Conservation (phyloP, 2,888 invertebrate genomes). For the Cryptops parisi region DNA sequence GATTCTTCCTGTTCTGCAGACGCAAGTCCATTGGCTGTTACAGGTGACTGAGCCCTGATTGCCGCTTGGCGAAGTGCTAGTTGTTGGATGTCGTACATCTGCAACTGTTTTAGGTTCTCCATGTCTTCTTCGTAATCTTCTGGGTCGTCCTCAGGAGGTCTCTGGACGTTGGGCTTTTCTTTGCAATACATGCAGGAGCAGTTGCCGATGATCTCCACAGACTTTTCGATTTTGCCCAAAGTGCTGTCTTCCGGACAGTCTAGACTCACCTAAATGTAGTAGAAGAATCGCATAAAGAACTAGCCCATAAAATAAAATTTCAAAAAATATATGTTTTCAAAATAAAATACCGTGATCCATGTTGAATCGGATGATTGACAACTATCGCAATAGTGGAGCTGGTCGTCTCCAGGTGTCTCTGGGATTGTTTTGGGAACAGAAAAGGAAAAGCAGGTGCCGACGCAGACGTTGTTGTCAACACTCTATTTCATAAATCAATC, state of each 20-base stretch:
- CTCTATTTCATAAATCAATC: no score
- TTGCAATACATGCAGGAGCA: conserved; percentile 47
- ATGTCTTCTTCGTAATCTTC: conserved; percentile 10
- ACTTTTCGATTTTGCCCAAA: conserved; percentile 20
- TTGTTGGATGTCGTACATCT: conserved; percentile 27
- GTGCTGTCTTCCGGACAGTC: conserved; percentile 39
- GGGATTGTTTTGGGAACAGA: conserved; percentile 52
- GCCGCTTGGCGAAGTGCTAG: background rate
- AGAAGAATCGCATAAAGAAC: no score
- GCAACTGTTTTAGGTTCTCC: conserved; percentile 10
- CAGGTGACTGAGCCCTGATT: background rate
- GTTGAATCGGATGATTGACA: conserved; percentile 48
- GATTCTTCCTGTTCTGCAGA: background rate
- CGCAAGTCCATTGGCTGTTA: background rate
- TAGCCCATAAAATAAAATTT: no score
- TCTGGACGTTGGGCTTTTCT: conserved; percentile 5
- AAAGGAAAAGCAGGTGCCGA: conserved; percentile 55
- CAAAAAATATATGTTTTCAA: no score
- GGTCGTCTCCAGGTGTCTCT: conserved; percentile 47
- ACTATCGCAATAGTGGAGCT: conserved; percentile 51
- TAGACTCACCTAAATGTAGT: conserved; percentile 45
- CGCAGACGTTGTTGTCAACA: conserved; percentile 54
- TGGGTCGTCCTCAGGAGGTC: conserved; percentile 4
- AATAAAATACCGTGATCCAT: conserved; percentile 52
- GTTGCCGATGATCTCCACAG: conserved; percentile 48